Evolutionary conservation across 2,113 vertebrate genomes (phyloP), one percentile per base, ranked within the genome.

Genomic region (Hystrix cristata): DNA sequence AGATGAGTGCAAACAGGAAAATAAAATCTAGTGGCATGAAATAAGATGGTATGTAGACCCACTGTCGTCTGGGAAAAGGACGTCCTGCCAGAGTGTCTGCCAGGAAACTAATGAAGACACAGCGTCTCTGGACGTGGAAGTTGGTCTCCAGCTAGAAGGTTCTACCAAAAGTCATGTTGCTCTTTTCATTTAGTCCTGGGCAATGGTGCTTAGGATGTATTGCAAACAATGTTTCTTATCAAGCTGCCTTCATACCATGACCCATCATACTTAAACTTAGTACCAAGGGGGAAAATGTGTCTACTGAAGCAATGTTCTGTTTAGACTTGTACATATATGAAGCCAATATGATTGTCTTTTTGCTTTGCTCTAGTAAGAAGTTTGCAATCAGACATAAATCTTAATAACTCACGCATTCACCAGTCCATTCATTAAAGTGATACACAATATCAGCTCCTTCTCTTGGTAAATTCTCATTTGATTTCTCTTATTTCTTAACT

Each of bases 11-110:
- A 89, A 59, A 95, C 53, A 34, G 7, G 51, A 94, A 97, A 90
- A 87, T 74, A 83, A 96, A 97, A 90, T 74, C 34, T 74, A 72
- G 64, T 3, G 21, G 34, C 79, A 96, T 62, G 83, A 91, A 83
- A 83, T 51, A 87, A 51, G 51, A 48, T n/a, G 5, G 43, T 15
- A 31, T 0, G 0, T 38, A 46, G 76, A 46, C 1, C n/a, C 67
- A 27, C 1, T 82, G 69, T 15, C 87, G 59, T 46, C 74, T 87
- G 94, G 60, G 64, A 84, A 84, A 81, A 14, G 60, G 74, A 60
- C 38, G 19, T 67, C 84, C 19, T 76, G 34, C 59, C 3, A n/a
- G 51, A 3, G 48, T 83, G 34, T 69, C 80, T 57, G 27, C 83
- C 65, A 15, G n/a, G 43, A 57, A 51, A 59, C 67, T 78, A 57